phyloP scores from a whole-genome alignment of 2,888 invertebrate genomes.

The Drosophila melanosoma region DNA sequence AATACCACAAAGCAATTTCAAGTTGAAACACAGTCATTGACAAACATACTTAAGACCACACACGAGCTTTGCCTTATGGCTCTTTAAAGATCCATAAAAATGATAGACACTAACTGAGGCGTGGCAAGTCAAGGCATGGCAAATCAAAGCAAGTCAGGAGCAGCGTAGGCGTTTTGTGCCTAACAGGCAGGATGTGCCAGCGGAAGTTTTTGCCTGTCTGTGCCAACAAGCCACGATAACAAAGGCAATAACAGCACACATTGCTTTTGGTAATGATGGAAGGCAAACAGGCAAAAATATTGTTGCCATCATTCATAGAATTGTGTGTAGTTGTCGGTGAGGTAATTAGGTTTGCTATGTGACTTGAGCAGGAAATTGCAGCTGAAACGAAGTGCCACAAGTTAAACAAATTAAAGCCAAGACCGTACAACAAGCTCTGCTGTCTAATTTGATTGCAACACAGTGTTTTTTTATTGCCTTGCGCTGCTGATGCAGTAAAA shows the following conservation, averaged over 20 bases:
- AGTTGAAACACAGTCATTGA: conserved; percentile 18
- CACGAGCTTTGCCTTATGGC: conserved; percentile 58
- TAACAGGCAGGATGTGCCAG: conserved; percentile 65
- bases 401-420: conserved; percentile 7
- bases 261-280: conserved; percentile 43
- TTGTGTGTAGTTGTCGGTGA: conserved; percentile 10
- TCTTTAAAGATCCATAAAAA: conserved; percentile 76
- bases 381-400: conserved; percentile 29
- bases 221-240: conserved; percentile 50
- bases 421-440: neutral
- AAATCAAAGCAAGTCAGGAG: conserved; percentile 3
- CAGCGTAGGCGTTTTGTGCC: conserved; percentile 43
- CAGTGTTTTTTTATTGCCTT: neutral
- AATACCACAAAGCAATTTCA: conserved; percentile 53
- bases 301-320: conserved; percentile 46
- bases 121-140: conserved; percentile 11
- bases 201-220: conserved; percentile 69
- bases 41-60: conserved; percentile 28
- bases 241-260: conserved; percentile 31
- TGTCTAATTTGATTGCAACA: conserved; percentile 3
- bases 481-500: neutral
- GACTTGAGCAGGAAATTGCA: conserved; percentile 61
- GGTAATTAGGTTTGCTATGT: conserved; percentile 55
- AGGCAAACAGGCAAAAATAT: conserved; percentile 46
- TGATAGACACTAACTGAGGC: conserved; percentile 60